These are phyloP conservation scores for Gopherus flavomarginatus DNA, from an alignment of 2,113 vertebrate species.

Conservation along the genomic window DNA sequence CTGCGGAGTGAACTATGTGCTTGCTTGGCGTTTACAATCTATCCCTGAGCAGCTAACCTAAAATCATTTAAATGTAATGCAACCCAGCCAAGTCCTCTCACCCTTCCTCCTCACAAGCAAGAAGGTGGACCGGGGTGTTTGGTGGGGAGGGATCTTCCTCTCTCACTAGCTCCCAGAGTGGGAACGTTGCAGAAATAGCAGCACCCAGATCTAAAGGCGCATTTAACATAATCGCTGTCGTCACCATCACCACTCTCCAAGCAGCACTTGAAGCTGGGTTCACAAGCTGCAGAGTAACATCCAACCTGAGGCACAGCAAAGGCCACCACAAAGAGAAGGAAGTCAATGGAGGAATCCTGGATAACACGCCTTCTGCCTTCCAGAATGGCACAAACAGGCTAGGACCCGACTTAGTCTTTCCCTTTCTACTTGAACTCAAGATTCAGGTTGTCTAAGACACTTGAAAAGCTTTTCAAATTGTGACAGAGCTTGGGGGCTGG, in stretches of 20 bases:
- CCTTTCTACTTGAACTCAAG: background rate
- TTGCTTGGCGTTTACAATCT: background rate
- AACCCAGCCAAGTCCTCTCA: background rate
- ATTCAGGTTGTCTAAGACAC: background rate
- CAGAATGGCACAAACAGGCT: background rate
- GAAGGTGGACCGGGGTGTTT: fast-evolving
- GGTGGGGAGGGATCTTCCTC: background rate
- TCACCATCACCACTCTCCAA: background rate
- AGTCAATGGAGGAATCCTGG: background rate
- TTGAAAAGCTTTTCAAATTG: background rate
- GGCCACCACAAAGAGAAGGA: background rate
- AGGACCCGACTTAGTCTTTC: background rate
- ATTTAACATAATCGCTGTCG: background rate
- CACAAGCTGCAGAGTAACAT: background rate
- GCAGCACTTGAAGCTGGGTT: background rate
- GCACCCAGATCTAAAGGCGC: background rate
- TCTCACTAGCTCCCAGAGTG: background rate
- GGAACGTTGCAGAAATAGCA: background rate
- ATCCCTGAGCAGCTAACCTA: background rate
- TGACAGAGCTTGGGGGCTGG: background rate
- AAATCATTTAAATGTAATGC: background rate
- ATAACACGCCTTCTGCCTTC: background rate
- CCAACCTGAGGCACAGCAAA: fast-evolving
- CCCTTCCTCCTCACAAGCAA: background rate
- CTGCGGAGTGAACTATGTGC: background rate